Conservation (phyloP, 2,113 vertebrate genomes). For the Scatophagus argus region DNA sequence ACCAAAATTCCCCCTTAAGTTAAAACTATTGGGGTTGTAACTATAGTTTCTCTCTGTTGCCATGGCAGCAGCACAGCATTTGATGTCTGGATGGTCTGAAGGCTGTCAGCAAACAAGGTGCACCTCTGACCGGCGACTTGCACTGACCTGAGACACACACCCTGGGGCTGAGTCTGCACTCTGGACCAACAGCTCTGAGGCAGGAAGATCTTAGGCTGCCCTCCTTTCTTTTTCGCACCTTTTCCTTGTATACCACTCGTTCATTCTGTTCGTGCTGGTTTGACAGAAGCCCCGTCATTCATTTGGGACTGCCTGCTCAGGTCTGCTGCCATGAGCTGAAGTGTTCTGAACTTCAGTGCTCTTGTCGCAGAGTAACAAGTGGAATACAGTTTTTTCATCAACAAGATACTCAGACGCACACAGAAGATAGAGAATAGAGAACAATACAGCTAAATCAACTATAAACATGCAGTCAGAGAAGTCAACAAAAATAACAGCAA, state of each 20-base stretch:
- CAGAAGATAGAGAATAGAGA: conserved; percentile 23
- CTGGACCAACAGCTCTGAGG: conserved; percentile 37
- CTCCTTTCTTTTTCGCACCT: not conserved
- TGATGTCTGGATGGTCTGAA: conserved; percentile 50
- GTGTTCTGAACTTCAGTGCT: conserved; percentile 4
- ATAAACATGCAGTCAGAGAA: conserved; percentile 34
- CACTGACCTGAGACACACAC: conserved; percentile 50
- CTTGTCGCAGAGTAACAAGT: conserved; percentile 1
- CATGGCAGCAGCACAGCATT: conserved; percentile 40
- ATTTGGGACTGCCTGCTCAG: conserved; percentile 15
- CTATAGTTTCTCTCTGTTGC: conserved; percentile 44
- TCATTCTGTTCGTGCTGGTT: not conserved
- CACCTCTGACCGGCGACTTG: conserved; percentile 24
- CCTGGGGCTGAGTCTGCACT: conserved; percentile 39
- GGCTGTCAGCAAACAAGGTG: conserved; percentile 37
- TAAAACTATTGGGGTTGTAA: not conserved
- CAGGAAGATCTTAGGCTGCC: conserved; percentile 27
- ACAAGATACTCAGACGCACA: conserved; percentile 16
- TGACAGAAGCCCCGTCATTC: not conserved
- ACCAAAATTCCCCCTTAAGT: no score
- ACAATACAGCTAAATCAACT: conserved; percentile 32
- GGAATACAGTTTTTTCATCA: conserved; percentile 15
- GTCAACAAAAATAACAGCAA: conserved; percentile 37
- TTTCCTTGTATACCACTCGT: not conserved
- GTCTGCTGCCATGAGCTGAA: not conserved